Base-by-base conservation (phyloP, 2,113 vertebrate species). In the Myrmecophaga tridactyla region DNA sequence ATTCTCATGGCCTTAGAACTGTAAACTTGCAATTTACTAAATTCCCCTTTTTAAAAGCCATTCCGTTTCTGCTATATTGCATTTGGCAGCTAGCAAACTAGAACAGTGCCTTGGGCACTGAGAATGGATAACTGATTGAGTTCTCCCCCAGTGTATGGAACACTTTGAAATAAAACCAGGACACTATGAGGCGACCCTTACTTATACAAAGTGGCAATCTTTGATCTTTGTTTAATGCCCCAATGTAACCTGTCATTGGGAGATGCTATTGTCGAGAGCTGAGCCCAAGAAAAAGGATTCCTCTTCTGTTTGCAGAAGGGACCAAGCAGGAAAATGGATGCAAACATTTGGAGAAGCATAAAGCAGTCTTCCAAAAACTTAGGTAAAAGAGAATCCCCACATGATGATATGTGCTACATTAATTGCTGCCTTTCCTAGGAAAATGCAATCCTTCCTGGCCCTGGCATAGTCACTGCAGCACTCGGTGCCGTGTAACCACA, bases 401-500 rank as follows among this genome's bases (percentile, higher is more conserved):
- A 2, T 0, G 6, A 31, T 17, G 21, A 43, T 76, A 60, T 72
- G 29, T 0, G 1, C 29, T 17, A 51, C 10, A 23, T 36, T 60
- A 58, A 48, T 72, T 21, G 56, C 69, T 21, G 31, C 8, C 29
- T 60, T 73, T 73, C 4, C 11, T 15, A 43, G 15, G 65, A 41
- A 62, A 75, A 85, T 9, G 13, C 41, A 41, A 48, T 36, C 65
- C 51, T 36, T n/a, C n/a, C 10, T 36, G n/a, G 29, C 43, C 43
- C 34, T 4, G 7, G 41, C 3, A 2, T 2, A 62, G 63, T 1
- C 10, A 12, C 7, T 4, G 72, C 62, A 17, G 1, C 0, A 1
- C 3, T 9, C 73, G 27, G 17, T 0, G 12, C 39, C 29, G 23
- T 23, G 0, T 23, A 8, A 46, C 29, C 1, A 21, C 29, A 0